These are phyloP conservation scores for Emydoidea blandingii DNA, from an alignment of 2,797 vertebrate genomes.

Conservation along the genomic window DNA sequence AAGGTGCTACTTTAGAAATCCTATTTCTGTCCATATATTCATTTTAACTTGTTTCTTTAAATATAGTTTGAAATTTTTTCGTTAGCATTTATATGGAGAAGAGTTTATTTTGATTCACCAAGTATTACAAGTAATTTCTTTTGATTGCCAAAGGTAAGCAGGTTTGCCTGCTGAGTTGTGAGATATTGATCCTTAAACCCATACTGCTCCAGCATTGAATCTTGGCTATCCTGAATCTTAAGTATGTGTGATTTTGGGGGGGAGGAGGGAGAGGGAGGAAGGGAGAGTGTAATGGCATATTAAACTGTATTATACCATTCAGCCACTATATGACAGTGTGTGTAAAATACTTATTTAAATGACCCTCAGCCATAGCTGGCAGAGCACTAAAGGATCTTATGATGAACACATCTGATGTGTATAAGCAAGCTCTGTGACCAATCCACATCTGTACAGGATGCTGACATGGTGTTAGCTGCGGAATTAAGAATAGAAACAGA, in stretches of 20 bases:
- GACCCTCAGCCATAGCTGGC: no score
- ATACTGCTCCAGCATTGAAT: neutral
- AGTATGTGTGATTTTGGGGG: neutral
- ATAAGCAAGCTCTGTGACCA: no score
- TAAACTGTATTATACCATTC: neutral
- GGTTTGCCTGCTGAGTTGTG: neutral
- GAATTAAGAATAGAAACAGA: no score
- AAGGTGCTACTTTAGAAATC: neutral
- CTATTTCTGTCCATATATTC: neutral
- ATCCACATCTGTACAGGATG: no score
- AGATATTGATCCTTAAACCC: neutral
- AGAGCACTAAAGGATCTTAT: no score
- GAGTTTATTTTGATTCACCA: neutral
- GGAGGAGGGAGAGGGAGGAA: fast-evolving
- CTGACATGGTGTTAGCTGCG: no score
- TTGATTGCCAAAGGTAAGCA: neutral
- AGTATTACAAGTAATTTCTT: neutral
- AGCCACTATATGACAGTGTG: neutral
- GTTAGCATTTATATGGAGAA: neutral
- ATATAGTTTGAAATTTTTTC: neutral
- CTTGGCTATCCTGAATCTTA: neutral
- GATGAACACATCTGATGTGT: no score
- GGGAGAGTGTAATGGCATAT: neutral
- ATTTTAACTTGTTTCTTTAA: neutral
- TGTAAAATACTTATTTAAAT: no score